Evolutionary conservation across 2,113 vertebrate genomes (phyloP), one percentile per base, ranked within the genome.

Genomic region (Corydoras maculifer): DNA sequence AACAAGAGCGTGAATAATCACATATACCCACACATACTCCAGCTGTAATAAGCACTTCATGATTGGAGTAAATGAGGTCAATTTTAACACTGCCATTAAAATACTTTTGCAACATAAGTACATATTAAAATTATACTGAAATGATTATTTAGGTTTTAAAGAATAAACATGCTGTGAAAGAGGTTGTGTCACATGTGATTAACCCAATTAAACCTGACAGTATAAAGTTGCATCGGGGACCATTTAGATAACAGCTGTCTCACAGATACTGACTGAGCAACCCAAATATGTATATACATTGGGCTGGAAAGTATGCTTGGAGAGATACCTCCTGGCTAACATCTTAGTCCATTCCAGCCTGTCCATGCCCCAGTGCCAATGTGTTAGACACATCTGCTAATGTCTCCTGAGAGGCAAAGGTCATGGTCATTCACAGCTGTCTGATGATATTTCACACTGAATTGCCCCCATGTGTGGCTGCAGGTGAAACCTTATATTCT

Each of bases 381-480:
- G 70, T 59, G 62, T 58, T 50, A n/a, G 35, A 69, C 73, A 77
- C 68, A 79, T 68, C 64, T 55, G 18, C 49, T 70, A 75, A 80
- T 72, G 65, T 69, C 57, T 58, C 32, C 8, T 68, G 68, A 51
- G 13, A 77, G 49, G 48, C 75, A 18, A 65, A 75, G 75, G 73
- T 61, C 62, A 75, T 70, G 70, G 51, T 63, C 62, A 62, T 66
- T 74, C 54, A 68, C 69, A 62, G 69, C 65, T 77, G 75, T 77
- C 78, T 61, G 70, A 67, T 51, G 51, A 75, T 62, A 75, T 80
- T 77, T 77, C 59, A 65, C 75, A 74, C 60, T 48, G 57, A 68
- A n/a, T 15, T 75, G 55, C 30, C 9, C 55, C 9, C 5, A 7
- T 35, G 55, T 25, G 51, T 18, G 58, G 60, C 9, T 8, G 8